phyloP scores from a whole-genome alignment of 1,140 invertebrate species.

The Heliconius hewitsoni region DNA sequence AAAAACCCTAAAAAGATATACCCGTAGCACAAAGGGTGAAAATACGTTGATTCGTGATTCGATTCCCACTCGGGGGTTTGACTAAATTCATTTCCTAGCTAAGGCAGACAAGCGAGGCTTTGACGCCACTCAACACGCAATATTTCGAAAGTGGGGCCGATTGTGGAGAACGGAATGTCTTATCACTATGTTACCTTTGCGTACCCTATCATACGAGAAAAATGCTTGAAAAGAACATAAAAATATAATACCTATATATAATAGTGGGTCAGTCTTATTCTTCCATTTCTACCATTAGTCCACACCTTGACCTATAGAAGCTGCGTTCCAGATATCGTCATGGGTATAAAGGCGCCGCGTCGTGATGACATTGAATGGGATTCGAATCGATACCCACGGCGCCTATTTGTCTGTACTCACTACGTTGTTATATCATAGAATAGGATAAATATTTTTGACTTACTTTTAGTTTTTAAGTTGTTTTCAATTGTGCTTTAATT shows the following conservation, averaged over 20 bases:
- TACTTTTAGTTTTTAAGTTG: not conserved
- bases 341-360: not conserved
- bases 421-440: not conserved
- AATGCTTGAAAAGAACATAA: too few relatives aligned
- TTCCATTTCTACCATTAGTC: not conserved
- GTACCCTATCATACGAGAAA: not conserved
- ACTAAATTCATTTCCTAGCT: too few relatives aligned
- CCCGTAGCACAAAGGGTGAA: too few relatives aligned
- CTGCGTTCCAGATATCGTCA: not conserved
- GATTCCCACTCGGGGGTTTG: too few relatives aligned
- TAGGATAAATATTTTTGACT: not conserved
- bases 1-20: too few relatives aligned
- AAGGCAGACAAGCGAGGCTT: not conserved
- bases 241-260: not conserved
- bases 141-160: too few relatives aligned
- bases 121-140: too few relatives aligned
- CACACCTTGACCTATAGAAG: not conserved
- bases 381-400: slow-evolving; percentile 13
- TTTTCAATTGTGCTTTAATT: not conserved
- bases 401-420: slow-evolving; percentile 3
- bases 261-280: not conserved
- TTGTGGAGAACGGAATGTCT: not conserved
- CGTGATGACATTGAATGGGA: slow-evolving; percentile 4
- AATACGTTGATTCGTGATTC: too few relatives aligned
- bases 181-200: not conserved